Evolutionary conservation across 2,797 vertebrate species (phyloP), one percentile per base, ranked within the genome.

Genomic region (Girardinus metallicus): DNA sequence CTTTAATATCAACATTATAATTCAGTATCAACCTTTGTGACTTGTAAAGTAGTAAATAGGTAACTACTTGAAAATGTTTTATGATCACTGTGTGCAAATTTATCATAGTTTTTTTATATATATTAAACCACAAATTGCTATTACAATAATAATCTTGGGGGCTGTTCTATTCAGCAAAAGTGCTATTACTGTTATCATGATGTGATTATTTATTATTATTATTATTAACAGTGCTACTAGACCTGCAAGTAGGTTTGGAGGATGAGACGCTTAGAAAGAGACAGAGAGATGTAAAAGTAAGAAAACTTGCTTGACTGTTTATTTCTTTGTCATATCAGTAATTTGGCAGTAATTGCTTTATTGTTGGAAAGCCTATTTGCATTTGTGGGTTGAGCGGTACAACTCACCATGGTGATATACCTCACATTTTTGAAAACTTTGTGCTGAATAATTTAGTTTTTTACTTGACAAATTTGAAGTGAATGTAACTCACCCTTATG

Each of bases 1-100:
- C 62, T 31, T 82, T 78, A 89, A 83, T 74, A 55, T 41, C 8
- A 39, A 51, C 77, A 75, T 43, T 80, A 46, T 57, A 80, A 57
- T 64, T 83, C 2, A 1, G 57, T 82, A 72, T 87, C 76, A 83
- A 57, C 51, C 53, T 78, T 21, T 29, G 74, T 66, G 9, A 41
- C 44, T 73, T 68, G n/a, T 60, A 46, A 86, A 74, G 82, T 34
- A 81, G 74, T 71, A 64, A 57, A 74, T 46, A 15, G 26, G 39
- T 41, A 43, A 71, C 68, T 71, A 41, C 26, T 70, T 43, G 12
- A 44, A 71, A 71, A 71, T 44, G 12, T 36, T 10, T 36, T 66
- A 21, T 10, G 8, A 39, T 39, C 34, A 66, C 8, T 66, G 36
- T 21, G 18, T 39, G 18, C 64, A 68, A 41, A 41, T 41, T 39